These are phyloP conservation scores for Didymodactylos carnosus DNA, from an alignment of 2,888 invertebrate genomes.

Conservation along the genomic window DNA sequence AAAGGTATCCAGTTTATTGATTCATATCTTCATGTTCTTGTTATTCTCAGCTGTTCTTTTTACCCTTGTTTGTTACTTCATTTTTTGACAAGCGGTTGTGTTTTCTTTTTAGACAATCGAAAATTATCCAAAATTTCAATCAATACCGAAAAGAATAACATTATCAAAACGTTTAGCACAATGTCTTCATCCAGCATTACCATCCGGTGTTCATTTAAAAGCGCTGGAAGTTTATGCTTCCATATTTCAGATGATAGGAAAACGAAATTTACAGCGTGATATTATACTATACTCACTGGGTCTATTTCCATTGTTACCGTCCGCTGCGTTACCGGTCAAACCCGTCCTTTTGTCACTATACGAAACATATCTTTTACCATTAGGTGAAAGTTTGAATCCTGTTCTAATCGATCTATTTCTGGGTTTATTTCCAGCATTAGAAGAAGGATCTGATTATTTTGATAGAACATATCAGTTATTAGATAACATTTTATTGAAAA, in stretches of 20 bases:
- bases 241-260: slow-evolving; percentile 47
- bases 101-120: slow-evolving; percentile 44
- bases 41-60: not conserved
- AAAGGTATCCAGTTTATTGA: slow-evolving; percentile 42
- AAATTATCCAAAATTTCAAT: slow-evolving; percentile 57
- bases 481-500: slow-evolving; percentile 39
- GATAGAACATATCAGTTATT: slow-evolving; percentile 33
- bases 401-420: slow-evolving; percentile 65
- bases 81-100: too few species aligned
- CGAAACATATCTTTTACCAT: slow-evolving; percentile 66
- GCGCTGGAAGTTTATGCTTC: slow-evolving; percentile 73
- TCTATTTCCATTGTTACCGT: slow-evolving; percentile 64
- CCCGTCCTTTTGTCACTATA: slow-evolving; percentile 59
- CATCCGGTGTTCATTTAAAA: slow-evolving; percentile 72
- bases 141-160: slow-evolving; percentile 63
- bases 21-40: not conserved
- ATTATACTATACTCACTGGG: slow-evolving; percentile 40
- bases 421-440: slow-evolving; percentile 64
- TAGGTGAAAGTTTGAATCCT: slow-evolving; percentile 51
- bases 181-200: slow-evolving; percentile 75
- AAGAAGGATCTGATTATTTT: slow-evolving; percentile 62
- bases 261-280: slow-evolving; percentile 13
- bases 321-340: slow-evolving; percentile 71
- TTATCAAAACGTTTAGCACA: slow-evolving; percentile 73
- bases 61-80: not conserved